Conservation (phyloP, 2,113 vertebrate genomes). For the Piprites chloris region DNA sequence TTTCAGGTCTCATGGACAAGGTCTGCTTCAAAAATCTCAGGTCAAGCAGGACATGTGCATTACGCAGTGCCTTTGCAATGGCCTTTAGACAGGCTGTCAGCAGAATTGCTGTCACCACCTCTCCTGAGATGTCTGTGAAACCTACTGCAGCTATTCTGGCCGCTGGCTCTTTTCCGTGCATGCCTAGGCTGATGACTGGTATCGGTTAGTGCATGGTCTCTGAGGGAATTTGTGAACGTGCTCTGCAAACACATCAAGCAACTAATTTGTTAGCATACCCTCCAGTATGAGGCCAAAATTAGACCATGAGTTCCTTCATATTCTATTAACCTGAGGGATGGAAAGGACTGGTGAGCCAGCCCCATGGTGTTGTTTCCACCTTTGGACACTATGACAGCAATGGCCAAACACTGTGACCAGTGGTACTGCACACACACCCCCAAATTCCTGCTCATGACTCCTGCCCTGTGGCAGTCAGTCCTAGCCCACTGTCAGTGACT, state of each 20-base stretch:
- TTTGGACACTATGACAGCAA: background rate
- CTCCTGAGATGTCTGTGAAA: conserved; percentile 1
- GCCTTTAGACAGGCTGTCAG: background rate
- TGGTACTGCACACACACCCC: rapidly evolving
- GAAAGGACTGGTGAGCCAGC: background rate
- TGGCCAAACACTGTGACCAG: background rate
- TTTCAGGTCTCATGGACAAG: background rate
- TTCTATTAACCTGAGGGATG: background rate
- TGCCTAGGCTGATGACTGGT: background rate
- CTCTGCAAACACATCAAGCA: background rate
- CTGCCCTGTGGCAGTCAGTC: background rate
- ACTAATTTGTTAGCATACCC: background rate
- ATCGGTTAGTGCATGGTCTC: background rate
- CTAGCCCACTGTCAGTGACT: background rate
- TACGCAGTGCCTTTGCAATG: background rate
- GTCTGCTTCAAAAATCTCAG: background rate
- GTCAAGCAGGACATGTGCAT: background rate
- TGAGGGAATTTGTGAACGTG: background rate
- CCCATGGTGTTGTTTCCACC: background rate
- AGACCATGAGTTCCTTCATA: background rate
- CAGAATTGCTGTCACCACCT: background rate
- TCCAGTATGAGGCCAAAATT: background rate
- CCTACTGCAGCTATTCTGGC: background rate
- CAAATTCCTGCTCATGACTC: background rate
- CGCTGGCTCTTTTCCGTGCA: background rate